These are phyloP conservation scores for Ageneiosus marmoratus DNA, from an alignment of 2,113 vertebrate genomes.

Conservation along the genomic window DNA sequence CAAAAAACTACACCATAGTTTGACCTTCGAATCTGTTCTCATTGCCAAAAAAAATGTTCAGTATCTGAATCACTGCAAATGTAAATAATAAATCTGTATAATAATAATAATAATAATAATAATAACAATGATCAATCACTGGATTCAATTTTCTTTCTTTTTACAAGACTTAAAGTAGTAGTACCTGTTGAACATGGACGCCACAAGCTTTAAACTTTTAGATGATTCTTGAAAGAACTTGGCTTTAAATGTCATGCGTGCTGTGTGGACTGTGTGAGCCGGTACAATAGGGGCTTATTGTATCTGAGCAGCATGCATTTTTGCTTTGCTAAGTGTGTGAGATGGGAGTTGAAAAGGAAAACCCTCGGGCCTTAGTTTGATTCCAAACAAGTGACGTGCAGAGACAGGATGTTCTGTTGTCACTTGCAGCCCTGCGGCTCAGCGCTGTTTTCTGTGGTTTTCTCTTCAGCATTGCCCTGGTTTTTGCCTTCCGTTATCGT, in stretches of 20 bases:
- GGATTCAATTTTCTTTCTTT: neutral
- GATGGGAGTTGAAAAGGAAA: slow-evolving; percentile 65
- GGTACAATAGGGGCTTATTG: slow-evolving; percentile 60
- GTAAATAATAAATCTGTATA: neutral
- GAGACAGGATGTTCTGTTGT: slow-evolving; percentile 65
- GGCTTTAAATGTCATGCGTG: slow-evolving; percentile 51
- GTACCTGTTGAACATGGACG: slow-evolving; percentile 37
- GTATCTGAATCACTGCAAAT: neutral
- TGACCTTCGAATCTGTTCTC: slow-evolving; percentile 20
- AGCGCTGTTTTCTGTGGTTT: slow-evolving; percentile 48
- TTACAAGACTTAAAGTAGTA: slow-evolving; percentile 2
- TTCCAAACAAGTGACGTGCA: slow-evolving; percentile 66
- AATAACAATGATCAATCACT: neutral
- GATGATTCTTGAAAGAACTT: slow-evolving; percentile 33
- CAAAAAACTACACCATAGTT: neutral
- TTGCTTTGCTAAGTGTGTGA: slow-evolving; percentile 57
- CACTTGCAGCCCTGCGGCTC: slow-evolving; percentile 46
- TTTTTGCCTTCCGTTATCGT: slow-evolving; percentile 48
- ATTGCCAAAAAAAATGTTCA: neutral
- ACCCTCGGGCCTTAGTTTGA: slow-evolving; percentile 58
- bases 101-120: too few relatives aligned
- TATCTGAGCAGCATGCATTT: slow-evolving; percentile 54
- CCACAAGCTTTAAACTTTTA: slow-evolving; percentile 13
- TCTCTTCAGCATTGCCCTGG: slow-evolving; percentile 41
- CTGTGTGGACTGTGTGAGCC: slow-evolving; percentile 42